Evolutionary conservation across 2,113 vertebrate species (phyloP), one percentile per base, ranked within the genome.

Genomic region (Thalassarche chlororhynchos): DNA sequence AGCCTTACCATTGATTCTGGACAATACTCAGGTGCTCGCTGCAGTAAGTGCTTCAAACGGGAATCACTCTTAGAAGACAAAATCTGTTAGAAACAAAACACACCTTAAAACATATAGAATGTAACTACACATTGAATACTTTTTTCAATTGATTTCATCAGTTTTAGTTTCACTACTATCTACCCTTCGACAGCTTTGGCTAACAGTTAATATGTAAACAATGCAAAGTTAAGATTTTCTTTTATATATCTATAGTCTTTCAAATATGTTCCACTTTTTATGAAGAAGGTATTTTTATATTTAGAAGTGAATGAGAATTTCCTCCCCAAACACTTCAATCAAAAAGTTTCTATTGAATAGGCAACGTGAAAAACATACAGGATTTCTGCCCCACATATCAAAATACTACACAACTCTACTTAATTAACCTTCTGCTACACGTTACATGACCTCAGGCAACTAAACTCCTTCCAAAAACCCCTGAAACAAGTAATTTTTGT

Each of bases 21-120:
- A 93, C 99, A 99, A 98, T 99, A 99, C 82, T 99, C 98, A 60
- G 99, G 99, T 95, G 99, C 98, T 96, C 99, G 98, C 90, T 99
- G 99, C 74, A 99, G 98, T 54, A 99, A 98, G 96, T 99, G 99
- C 97, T 99, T 99, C 93, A 99, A 97, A 93, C 98, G 99, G 38
- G 99, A 99, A 97, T 99, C 99, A 94, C 99, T 99, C 98, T 99
- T 99, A 96, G 99, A 99, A 70, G 98, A 99, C 81, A 99, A 97
- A 93, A 99, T 99, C 99, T 99, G 97, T 78, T 87, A 84, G 82
- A 89, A 93, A 93, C 31, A 97, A 95, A 68, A 29, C 24, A 90
- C 46, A 83, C n/a, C 74, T 86, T 96, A 42, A 90, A 83, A 72
- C 21, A 78, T 0, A 75, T 1, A 86, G 58, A 80, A 83, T 8